Percentiles rank a stretch among this genome's conserved stretches.
Evolutionary conservation across 2,888 invertebrate species (phyloP).

Genomic region (Macrosiphum euphorbiae): DNA sequence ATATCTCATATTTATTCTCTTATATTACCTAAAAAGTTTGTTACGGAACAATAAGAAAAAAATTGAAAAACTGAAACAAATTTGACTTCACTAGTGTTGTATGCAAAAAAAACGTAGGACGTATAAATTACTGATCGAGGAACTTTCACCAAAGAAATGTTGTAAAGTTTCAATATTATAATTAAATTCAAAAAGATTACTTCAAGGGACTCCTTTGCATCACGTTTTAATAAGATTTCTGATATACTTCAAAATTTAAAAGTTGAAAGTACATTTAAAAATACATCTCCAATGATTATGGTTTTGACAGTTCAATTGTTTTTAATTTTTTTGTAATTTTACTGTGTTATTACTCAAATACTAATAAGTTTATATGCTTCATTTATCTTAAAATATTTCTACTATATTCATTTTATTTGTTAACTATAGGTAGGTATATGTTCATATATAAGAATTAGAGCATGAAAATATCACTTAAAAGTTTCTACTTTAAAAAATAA

Average conservation of each 20-base stretch:
- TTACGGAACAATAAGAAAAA: neutral
- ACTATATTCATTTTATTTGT: neutral
- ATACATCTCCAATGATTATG: neutral
- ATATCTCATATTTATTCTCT: neutral
- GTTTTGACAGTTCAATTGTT: neutral
- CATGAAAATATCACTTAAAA: neutral
- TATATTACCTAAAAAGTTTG: neutral
- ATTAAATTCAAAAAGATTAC: slow-evolving; percentile 31
- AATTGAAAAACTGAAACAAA: neutral
- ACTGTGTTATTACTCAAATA: neutral
- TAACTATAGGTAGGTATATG: neutral
- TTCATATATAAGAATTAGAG: neutral
- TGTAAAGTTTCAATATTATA: slow-evolving; percentile 34
- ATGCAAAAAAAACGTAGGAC: neutral
- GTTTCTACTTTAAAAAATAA: neutral
- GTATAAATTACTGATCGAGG: slow-evolving; percentile 32
- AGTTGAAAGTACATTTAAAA: neutral
- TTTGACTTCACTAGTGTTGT: neutral
- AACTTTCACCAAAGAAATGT: neutral
- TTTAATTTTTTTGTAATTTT: neutral
- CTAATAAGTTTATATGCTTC: neutral
- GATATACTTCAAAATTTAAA: neutral
- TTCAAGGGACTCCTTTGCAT: neutral
- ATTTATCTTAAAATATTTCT: neutral
- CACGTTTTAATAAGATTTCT: slow-evolving; percentile 11